Conservation (phyloP, 2,113 vertebrate species). For the human region GRCh38 chr11:13889501-13890000, state of each 20-base stretch:
- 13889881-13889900: background rate
- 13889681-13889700: background rate
- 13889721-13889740: background rate
- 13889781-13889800: background rate
- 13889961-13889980: constrained; percentile 4
- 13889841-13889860: background rate
- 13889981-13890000: constrained; percentile 31
- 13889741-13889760: background rate
- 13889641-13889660: background rate
- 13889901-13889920: background rate
- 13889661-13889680: background rate
- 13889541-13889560: background rate
- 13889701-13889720: background rate
- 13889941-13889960: constrained; percentile 17
- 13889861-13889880: background rate
- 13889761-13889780: background rate
- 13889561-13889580: background rate
- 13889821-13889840: background rate
- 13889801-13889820: background rate
- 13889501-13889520: background rate
- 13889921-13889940: background rate
- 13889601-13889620: background rate
- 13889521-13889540: background rate
- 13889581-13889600: background rate
- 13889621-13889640: background rate